Evolutionary conservation across 2,797 vertebrate genomes (phyloP).

Genomic region (Enteromius treurensis): DNA sequence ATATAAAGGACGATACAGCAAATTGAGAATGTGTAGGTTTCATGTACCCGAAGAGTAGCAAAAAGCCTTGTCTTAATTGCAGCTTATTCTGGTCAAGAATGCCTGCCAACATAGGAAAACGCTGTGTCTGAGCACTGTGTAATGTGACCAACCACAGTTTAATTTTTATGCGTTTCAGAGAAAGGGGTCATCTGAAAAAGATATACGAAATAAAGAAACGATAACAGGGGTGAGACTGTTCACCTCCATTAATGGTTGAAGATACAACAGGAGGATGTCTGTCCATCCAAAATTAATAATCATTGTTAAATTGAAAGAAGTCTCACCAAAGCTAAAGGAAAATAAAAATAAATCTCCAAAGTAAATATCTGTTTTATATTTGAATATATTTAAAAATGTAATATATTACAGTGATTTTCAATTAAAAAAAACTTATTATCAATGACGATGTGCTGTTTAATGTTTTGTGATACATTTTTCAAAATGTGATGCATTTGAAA

Average conservation of each 20-base stretch:
- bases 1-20: neutral
- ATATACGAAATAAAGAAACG: neutral
- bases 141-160: neutral
- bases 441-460: neutral
- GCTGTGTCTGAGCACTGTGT: neutral
- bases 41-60: neutral
- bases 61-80: neutral
- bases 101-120: neutral
- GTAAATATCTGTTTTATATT: neutral
- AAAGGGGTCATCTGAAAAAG: neutral
- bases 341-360: neutral
- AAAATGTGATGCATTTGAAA: neutral
- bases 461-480: neutral
- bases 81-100: constrained; percentile 7
- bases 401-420: neutral
- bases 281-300: neutral
- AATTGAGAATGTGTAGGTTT: neutral
- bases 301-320: neutral
- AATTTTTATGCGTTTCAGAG: neutral
- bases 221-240: neutral
- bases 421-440: neutral
- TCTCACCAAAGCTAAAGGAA: neutral
- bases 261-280: neutral
- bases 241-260: neutral
- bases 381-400: neutral